Conservation (phyloP, 1,140 invertebrate genomes). For the Aplysia californica region DNA sequence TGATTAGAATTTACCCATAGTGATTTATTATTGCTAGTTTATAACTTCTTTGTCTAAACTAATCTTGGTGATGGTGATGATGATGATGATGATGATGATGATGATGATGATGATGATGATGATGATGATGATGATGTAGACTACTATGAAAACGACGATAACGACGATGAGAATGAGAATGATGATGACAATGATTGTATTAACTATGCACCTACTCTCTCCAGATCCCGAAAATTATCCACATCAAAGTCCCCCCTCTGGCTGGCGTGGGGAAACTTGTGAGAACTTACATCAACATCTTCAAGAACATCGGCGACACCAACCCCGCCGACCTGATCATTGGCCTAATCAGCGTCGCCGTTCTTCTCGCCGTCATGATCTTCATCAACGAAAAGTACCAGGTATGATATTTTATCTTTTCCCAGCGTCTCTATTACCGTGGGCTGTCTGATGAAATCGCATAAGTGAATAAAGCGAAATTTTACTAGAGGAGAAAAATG, state of each 20-base stretch:
- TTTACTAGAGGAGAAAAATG: too few relatives aligned
- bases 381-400: constrained; percentile 80
- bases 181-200: background rate
- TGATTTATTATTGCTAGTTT: background rate
- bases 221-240: constrained; percentile 76
- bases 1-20: too few relatives aligned
- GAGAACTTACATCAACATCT: constrained; percentile 53
- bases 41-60: background rate
- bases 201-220: background rate
- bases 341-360: constrained; percentile 76
- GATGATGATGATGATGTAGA: constrained; percentile 13
- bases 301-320: constrained; percentile 38
- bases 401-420: constrained; percentile 80
- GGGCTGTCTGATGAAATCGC: constrained; percentile 45
- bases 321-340: constrained; percentile 71
- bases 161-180: background rate
- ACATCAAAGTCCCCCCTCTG: constrained; percentile 69
- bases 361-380: constrained; percentile 83
- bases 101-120: constrained; percentile 1
- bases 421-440: constrained; percentile 70
- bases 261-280: constrained; percentile 48
- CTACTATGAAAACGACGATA: background rate
- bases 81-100: constrained; percentile 1
- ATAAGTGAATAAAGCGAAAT: constrained; percentile 64
- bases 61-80: background rate